Evolutionary conservation across 2,113 vertebrate species (phyloP).

Genomic region (Chrysemys picta): DNA sequence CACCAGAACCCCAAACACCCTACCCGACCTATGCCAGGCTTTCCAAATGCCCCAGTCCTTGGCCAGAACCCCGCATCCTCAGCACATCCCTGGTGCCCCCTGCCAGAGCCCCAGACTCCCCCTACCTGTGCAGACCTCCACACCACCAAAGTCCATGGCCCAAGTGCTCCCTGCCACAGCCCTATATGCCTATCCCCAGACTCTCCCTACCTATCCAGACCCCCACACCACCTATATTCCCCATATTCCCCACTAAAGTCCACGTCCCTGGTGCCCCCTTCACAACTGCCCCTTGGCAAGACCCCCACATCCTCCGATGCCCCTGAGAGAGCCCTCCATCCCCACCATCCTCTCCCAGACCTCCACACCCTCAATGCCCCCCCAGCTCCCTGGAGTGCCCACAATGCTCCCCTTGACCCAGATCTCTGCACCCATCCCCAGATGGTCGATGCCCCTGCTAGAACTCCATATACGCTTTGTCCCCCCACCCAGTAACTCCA

Average conservation of each 20-base stretch:
- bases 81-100: neutral
- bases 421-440: neutral
- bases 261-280: neutral
- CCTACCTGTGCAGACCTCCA: too few species aligned
- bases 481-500: too few species aligned
- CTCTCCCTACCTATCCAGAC: neutral
- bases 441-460: too few species aligned
- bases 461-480: too few species aligned
- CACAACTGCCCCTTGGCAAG: neutral
- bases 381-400: neutral
- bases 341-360: neutral
- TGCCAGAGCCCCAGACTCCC: too few species aligned
- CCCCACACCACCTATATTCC: neutral
- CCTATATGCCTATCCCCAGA: neutral
- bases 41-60: too few species aligned
- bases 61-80: too few species aligned
- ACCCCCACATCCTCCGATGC: neutral
- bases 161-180: too few species aligned
- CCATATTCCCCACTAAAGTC: neutral
- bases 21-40: too few species aligned
- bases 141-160: neutral
- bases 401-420: neutral
- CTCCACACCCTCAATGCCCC: neutral
- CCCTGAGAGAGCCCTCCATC: neutral
- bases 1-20: neutral